A percentile compares a stretch with the other conserved stretches of the same genome.
These are phyloP conservation scores for Polylopha cassiicola DNA, from an alignment of 2,888 invertebrate genomes.

Conservation along the genomic window DNA sequence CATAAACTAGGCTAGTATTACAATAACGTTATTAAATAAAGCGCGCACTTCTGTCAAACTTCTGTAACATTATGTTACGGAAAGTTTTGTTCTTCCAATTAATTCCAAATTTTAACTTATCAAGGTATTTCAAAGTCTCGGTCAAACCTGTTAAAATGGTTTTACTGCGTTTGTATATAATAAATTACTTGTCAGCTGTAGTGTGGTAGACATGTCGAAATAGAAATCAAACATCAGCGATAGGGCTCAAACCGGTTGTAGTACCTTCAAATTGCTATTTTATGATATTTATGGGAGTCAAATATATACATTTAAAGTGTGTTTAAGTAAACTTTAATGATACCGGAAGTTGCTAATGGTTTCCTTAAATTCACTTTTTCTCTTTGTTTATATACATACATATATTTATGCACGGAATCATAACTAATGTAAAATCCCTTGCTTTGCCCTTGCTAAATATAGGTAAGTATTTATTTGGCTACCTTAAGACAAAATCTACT, in stretches of 20 bases:
- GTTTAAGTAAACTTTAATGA: too few species aligned
- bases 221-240: not conserved
- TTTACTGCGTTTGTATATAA: constrained; percentile 1
- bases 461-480: too few species aligned
- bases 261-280: not conserved
- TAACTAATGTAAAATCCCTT: too few species aligned
- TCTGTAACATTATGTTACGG: not conserved
- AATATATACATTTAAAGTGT: too few species aligned
- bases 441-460: too few species aligned
- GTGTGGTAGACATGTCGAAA: constrained; percentile 2
- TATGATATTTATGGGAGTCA: too few species aligned
- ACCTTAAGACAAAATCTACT: too few species aligned
- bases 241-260: constrained; percentile 2
- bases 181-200: constrained; percentile 4
- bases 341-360: too few species aligned
- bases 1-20: constrained; percentile 17
- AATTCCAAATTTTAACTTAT: not conserved
- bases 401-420: too few species aligned
- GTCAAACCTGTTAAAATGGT: constrained; percentile 10
- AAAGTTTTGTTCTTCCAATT: not conserved
- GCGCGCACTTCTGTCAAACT: constrained; percentile 5
- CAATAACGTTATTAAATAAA: constrained; percentile 19
- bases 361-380: too few species aligned
- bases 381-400: too few species aligned
- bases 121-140: constrained; percentile 3